phyloP scores from a whole-genome alignment of 2,797 vertebrate genomes.

The Enteromius afrohamiltoni region DNA sequence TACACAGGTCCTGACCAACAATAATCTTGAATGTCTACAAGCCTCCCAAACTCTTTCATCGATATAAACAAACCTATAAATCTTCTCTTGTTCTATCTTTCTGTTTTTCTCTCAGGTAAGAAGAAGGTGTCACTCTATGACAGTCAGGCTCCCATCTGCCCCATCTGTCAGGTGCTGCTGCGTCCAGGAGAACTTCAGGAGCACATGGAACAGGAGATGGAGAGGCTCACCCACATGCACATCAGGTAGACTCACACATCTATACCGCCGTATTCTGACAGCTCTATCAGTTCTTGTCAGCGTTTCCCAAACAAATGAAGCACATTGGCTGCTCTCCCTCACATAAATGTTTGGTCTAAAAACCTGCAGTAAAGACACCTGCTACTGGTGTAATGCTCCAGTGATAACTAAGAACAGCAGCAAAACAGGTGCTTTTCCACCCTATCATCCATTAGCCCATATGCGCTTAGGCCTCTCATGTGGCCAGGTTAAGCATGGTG shows the following conservation, averaged over 20 bases:
- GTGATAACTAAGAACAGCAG: conserved; percentile 14
- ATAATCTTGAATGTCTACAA: neutral
- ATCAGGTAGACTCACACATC: conserved; percentile 79
- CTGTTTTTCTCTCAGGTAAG: conserved; percentile 83
- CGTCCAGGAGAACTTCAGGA: conserved; percentile 94
- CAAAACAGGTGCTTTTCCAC: conserved; percentile 28
- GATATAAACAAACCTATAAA: conserved; percentile 6
- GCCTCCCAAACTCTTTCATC: neutral
- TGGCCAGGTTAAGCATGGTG: conserved; percentile 51
- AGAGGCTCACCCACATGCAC: conserved; percentile 90
- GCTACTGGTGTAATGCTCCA: conserved; percentile 36
- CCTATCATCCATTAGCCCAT: conserved; percentile 57
- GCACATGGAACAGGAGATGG: conserved; percentile 98
- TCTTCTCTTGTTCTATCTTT: conserved; percentile 60
- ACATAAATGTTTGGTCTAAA: conserved; percentile 10
- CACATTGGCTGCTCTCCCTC: conserved; percentile 30
- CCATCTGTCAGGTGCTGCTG: conserved; percentile 96
- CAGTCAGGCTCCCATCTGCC: conserved; percentile 96
- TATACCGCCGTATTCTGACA: conserved; percentile 15
- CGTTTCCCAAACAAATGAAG: conserved; percentile 27
- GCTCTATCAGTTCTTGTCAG: conserved; percentile 40
- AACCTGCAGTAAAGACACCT: conserved; percentile 17
- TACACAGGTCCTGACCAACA: neutral
- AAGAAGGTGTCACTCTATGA: conserved; percentile 96
- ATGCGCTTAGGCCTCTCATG: conserved; percentile 39